A percentile compares a stretch with the other conserved stretches of the same genome.
These are phyloP conservation scores for Macroglossus sobrinus DNA, from an alignment of 2,113 vertebrate genomes.

Conservation along the genomic window DNA sequence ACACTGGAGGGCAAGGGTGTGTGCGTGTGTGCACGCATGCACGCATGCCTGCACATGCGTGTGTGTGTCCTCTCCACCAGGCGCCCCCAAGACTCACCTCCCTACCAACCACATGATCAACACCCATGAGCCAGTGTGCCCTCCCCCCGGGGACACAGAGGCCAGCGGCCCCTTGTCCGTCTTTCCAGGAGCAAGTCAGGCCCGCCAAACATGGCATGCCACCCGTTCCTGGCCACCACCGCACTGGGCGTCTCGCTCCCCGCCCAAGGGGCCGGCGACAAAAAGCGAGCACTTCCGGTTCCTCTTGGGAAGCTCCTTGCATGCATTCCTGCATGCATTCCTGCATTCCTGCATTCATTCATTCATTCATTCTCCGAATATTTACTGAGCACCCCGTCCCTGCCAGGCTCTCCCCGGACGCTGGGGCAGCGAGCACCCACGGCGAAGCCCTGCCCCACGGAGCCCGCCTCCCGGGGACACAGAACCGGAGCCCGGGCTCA, in stretches of 20 bases:
- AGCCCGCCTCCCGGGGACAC: rapidly evolving
- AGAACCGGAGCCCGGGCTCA: not conserved
- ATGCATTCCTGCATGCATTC: not conserved
- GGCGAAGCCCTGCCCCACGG: rapidly evolving
- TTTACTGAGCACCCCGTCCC: not conserved
- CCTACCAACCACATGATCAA: not conserved
- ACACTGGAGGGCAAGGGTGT: not conserved
- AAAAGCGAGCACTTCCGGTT: not conserved
- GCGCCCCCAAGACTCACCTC: not conserved
- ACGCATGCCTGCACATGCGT: not conserved
- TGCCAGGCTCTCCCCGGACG: not conserved
- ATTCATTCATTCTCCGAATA: not conserved
- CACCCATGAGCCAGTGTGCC: not conserved
- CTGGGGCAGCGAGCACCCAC: not conserved
- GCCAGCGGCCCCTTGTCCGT: not conserved
- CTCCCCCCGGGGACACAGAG: not conserved
- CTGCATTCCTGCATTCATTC: too few relatives aligned
- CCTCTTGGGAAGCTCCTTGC: not conserved
- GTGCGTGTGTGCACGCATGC: not conserved
- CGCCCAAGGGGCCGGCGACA: not conserved
- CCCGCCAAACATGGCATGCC: not conserved
- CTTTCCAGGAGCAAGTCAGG: not conserved
- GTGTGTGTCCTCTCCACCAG: not conserved
- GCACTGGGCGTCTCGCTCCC: not conserved
- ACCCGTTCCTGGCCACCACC: not conserved